Base-by-base conservation (phyloP, 2,888 invertebrate genomes). In the Heliconius ismenius region DNA sequence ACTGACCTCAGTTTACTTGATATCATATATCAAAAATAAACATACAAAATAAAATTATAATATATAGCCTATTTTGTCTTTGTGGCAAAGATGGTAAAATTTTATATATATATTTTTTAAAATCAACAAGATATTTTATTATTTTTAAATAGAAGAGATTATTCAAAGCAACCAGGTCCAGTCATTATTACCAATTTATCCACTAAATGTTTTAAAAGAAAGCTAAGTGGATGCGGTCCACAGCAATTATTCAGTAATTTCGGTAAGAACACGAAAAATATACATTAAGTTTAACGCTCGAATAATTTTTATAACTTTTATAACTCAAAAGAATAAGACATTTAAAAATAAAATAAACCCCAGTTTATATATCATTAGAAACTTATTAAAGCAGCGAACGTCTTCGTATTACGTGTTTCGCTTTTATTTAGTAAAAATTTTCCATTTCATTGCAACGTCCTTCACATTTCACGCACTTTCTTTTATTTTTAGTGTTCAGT, bases 401-500 rank as follows among this genome's bases (percentile, higher is more conserved):
- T 70, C 54, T 54, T 68, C 68, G 58, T n/a, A 62, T 64, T 64
- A 28, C 63, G 43, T 73, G 28, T 73, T 43, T 64, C 24, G 62
- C 15, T 64, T 64, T 73, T 73, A 49, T 43, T 73, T 28, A 43
- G 63, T 73, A 28, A 62, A 62, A 54, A 70, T 28, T 54, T 58
- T 70, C 54, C 69, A 70, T 49, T 70, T 49, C 49, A 49, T 21
- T 21, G 49, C 49, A 49, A 49, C 21, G 21, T 49, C 49, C 70
- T 54, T 70, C 13, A 32, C 54, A 58, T 28, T 70, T 36, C 43
- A 43, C 26, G 13, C 62, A 73, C 73, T 73, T 73, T 73, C 73
- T 39, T 62, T 73, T 62, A 26, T 39, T 73, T 73, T 73, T 63
- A 63, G 62, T 26, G 15, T 73, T 62, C 62, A 43, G 73, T 73